Base-by-base conservation (phyloP, 2,888 invertebrate species). In the Epiperipatus broadwayi region DNA sequence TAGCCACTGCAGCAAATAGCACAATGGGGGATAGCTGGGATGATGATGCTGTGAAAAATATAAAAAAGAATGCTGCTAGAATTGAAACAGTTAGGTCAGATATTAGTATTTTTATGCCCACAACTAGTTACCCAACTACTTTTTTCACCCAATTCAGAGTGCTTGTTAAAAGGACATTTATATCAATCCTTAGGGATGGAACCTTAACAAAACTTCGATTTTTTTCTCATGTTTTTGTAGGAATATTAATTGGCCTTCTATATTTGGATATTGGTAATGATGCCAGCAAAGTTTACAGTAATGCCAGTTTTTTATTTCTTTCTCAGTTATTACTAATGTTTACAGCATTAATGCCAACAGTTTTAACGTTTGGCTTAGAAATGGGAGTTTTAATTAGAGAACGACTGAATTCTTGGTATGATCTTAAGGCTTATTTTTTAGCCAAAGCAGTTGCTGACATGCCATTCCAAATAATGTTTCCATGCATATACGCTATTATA, bases 291-390 rank as follows among this genome's bases (percentile, higher is more conserved):
- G 77, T 83, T 5, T 69, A 83, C 41, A 87, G 79, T 44, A 91
- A 91, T 63, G 80, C 83, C 47, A 80, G 83, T 8, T 87, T 83
- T 55, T 61, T 89, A 14, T 89, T 89, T 57, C 87, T 89, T 43
- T 75, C 83, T 10, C 71, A 83, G 57, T 63, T 91, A 38, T 73
- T 91, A 41, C 70, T 85, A 31, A 83, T 87, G 45, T 91, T 89
- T 56, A 85, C 87, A 8, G 85, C 89, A 41, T 79, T 89, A 61
- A 89, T 91, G 89, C 83, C 89, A 3, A 89, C 89, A 28, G 83
- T 85, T 5, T 64, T 91, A 47, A 79, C 84, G 46, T 87, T 83
- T 69, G 83, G 84, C 21, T 62, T 74, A 51, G 80, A 84, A 62
- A 67, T 83, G 58, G 73, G 77, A 12, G 72, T 81, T 40, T 71